A percentile compares a stretch with the other conserved stretches of the same genome.
Conservation (phyloP, 2,888 invertebrate genomes). For the Trypoxylon attenuatum region DNA sequence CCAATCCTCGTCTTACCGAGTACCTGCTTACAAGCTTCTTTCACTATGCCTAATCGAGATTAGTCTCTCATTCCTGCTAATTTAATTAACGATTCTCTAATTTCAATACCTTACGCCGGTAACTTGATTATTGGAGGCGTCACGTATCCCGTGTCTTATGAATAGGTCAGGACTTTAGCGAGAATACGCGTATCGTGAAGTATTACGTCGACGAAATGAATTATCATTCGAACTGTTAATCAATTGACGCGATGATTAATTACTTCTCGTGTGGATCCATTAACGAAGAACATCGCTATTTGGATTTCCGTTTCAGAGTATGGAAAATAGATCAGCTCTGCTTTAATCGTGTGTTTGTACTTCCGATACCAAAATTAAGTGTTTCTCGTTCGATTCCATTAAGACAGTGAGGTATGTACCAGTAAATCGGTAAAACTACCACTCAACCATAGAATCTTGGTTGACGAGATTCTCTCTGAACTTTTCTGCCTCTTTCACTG, state of each 20-base stretch:
- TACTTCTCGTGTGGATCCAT: no score
- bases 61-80: constrained; percentile 1
- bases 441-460: constrained; percentile 8
- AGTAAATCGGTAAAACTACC: constrained; percentile 1
- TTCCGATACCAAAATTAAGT: constrained; percentile 15
- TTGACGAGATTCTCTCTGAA: constrained; percentile 11
- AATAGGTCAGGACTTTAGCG: no score
- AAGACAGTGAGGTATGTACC: neutral
- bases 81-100: neutral
- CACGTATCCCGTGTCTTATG: no score
- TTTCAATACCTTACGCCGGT: neutral
- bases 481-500: constrained; percentile 16
- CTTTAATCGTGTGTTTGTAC: no score
- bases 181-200: no score
- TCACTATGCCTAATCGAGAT: constrained; percentile 11
- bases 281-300: no score
- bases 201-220: no score
- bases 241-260: no score
- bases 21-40: constrained; percentile 51
- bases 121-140: neutral
- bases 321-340: constrained; percentile 4
- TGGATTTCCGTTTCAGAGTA: neutral
- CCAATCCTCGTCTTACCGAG: constrained; percentile 40
- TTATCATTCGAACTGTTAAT: no score
- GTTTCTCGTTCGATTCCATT: constrained; percentile 14